Conservation (phyloP, 1,140 invertebrate species). For the Calosoma granatense region DNA sequence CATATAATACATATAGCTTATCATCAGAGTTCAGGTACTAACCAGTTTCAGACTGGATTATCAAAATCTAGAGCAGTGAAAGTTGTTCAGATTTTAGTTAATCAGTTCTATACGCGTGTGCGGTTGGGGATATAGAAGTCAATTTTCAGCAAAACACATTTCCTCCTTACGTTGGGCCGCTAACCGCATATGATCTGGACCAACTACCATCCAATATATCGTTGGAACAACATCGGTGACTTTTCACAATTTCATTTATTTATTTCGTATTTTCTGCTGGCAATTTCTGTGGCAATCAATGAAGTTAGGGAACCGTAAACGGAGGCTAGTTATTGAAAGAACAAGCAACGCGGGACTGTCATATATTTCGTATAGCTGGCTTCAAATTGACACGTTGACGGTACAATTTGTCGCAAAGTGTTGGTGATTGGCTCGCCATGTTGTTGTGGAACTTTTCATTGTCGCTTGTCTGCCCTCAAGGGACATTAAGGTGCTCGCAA, state of each 20-base stretch:
- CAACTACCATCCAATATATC: neutral
- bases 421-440: neutral
- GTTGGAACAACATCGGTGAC: neutral
- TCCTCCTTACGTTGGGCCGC: neutral
- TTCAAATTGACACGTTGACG: neutral
- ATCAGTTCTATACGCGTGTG: neutral
- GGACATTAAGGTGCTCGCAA: too few relatives aligned
- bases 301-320: neutral
- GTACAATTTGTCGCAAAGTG: neutral
- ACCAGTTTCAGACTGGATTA: too few relatives aligned
- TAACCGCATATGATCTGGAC: neutral
- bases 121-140: too few relatives aligned
- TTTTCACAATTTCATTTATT: neutral
- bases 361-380: neutral
- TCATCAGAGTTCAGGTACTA: too few relatives aligned
- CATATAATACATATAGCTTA: too few relatives aligned
- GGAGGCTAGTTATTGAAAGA: neutral
- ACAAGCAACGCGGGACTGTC: neutral
- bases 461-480: neutral
- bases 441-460: neutral
- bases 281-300: neutral
- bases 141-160: neutral
- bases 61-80: neutral
- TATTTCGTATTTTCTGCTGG: neutral
- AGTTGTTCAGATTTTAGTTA: neutral